These are phyloP conservation scores for Hesperia comma DNA, from an alignment of 2,888 invertebrate species.

Conservation along the genomic window DNA sequence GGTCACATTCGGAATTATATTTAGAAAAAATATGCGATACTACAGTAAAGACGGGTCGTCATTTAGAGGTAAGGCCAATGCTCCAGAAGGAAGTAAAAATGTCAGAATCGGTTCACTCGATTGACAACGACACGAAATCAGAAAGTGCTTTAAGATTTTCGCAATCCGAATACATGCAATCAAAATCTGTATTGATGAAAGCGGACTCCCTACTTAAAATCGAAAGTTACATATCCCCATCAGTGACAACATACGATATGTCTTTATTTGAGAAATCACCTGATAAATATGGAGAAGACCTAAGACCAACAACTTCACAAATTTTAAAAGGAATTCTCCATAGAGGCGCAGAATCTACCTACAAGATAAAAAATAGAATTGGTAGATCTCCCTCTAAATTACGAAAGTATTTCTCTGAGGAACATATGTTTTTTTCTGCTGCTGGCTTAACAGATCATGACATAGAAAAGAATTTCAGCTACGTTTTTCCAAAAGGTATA, in stretches of 20 bases:
- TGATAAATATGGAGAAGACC: background rate
- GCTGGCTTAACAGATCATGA: conserved; percentile 33
- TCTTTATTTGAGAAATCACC: background rate
- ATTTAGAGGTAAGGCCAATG: conserved; percentile 20
- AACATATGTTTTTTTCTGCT: conserved; percentile 39
- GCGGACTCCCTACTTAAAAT: background rate
- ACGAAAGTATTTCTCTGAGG: conserved; percentile 44
- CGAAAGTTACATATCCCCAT: background rate
- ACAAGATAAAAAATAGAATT: background rate
- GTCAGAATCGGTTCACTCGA: background rate
- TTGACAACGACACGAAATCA: conserved; percentile 8
- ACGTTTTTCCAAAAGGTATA: conserved; percentile 54
- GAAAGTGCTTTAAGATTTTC: conserved; percentile 20
- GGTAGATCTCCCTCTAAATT: background rate
- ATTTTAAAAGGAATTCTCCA: conserved; percentile 17
- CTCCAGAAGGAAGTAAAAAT: conserved; percentile 31
- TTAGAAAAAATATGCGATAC: conserved; percentile 38
- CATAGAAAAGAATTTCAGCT: conserved; percentile 54
- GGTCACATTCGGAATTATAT: conserved; percentile 41
- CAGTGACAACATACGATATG: background rate
- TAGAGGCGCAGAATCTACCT: background rate
- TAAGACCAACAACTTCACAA: background rate
- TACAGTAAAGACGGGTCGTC: conserved; percentile 5
- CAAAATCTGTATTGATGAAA: conserved; percentile 5
- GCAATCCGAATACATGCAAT: conserved; percentile 5